These are phyloP conservation scores for Eurois occulta DNA, from an alignment of 2,888 invertebrate genomes.

Conservation along the genomic window DNA sequence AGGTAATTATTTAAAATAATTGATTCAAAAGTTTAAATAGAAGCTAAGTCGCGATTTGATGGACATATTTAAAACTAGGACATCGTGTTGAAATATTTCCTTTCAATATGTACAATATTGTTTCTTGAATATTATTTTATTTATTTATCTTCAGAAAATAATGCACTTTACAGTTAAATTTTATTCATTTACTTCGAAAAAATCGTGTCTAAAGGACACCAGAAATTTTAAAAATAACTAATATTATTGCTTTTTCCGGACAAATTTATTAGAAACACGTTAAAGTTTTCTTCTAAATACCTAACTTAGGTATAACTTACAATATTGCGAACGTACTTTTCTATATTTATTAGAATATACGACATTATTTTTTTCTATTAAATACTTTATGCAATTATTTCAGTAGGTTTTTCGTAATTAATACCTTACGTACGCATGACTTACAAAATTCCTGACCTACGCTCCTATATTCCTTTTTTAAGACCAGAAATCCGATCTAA, in stretches of 20 bases:
- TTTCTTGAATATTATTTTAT: background rate
- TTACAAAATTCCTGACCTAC: background rate
- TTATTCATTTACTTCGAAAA: background rate
- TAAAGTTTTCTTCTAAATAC: background rate
- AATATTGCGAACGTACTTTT: background rate
- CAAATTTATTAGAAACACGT: background rate
- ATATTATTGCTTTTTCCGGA: background rate
- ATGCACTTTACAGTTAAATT: background rate
- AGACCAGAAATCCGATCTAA: background rate
- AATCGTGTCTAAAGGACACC: background rate
- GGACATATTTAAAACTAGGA: background rate
- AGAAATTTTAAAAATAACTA: background rate
- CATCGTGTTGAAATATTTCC: background rate
- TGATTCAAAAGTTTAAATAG: background rate
- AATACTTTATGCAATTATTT: background rate
- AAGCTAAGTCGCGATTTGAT: background rate
- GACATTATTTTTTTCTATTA: background rate
- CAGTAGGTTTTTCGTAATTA: background rate
- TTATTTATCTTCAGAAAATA: background rate
- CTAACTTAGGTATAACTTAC: background rate
- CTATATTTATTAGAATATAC: background rate
- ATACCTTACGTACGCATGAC: background rate
- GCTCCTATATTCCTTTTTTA: background rate
- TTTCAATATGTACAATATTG: background rate
- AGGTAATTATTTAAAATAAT: background rate